A percentile compares a stretch with the other conserved stretches of the same genome.
phyloP scores from a whole-genome alignment of 2,113 vertebrate species.

The Vidua macroura region DNA sequence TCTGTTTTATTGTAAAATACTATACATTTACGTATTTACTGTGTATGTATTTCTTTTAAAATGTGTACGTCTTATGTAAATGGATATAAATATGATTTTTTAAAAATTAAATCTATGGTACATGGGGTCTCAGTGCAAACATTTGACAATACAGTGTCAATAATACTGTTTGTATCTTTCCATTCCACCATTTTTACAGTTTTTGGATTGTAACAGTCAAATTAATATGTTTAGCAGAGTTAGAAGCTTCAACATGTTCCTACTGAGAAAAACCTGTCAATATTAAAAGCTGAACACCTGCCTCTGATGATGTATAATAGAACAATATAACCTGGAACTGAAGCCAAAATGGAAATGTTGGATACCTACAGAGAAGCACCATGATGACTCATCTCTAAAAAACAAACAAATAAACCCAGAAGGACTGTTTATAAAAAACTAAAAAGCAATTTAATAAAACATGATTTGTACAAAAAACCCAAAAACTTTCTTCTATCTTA shows the following conservation, averaged over 20 bases:
- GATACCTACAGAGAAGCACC: slow-evolving; percentile 65
- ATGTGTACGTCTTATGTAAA: slow-evolving; percentile 96
- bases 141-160: slow-evolving; percentile 85
- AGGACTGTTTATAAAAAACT: slow-evolving; percentile 78
- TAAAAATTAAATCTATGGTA: slow-evolving; percentile 83
- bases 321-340: slow-evolving; percentile 70
- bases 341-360: slow-evolving; percentile 72
- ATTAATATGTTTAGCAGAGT: slow-evolving; percentile 74
- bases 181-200: slow-evolving; percentile 83
- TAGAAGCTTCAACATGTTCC: slow-evolving; percentile 73
- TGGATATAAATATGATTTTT: slow-evolving; percentile 95
- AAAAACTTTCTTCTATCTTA: slow-evolving; percentile 70
- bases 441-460: slow-evolving; percentile 64
- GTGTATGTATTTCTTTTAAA: slow-evolving; percentile 88
- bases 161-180: slow-evolving; percentile 87
- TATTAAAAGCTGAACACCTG: slow-evolving; percentile 77
- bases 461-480: slow-evolving; percentile 52
- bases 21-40: slow-evolving; percentile 85
- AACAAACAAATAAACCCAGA: slow-evolving; percentile 40
- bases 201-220: slow-evolving; percentile 83
- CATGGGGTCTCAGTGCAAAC: slow-evolving; percentile 88
- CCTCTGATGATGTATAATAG: slow-evolving; percentile 75
- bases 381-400: slow-evolving; percentile 73
- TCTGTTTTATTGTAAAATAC: slow-evolving; percentile 91
- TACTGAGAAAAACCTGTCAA: slow-evolving; percentile 73